These are phyloP conservation scores for Lepidothrix coronata DNA, from an alignment of 2,113 vertebrate species.

Conservation along the genomic window DNA sequence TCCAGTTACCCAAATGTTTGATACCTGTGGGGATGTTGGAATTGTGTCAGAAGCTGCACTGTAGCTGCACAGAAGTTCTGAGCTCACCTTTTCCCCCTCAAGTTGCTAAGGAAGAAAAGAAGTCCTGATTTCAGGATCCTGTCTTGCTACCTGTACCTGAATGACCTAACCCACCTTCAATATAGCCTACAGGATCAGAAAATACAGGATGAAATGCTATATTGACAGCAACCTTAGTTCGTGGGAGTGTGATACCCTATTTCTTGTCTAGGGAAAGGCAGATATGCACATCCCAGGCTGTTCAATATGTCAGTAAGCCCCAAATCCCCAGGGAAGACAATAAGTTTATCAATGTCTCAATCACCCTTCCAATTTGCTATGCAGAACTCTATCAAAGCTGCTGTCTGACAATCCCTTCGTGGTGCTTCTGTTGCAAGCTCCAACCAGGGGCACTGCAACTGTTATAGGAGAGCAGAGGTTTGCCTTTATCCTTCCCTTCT, in stretches of 20 bases:
- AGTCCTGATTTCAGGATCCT: not conserved
- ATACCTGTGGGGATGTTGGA: not conserved
- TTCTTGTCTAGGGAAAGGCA: not conserved
- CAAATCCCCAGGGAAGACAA: not conserved
- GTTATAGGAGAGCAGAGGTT: not conserved
- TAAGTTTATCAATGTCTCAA: not conserved
- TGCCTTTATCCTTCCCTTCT: not conserved
- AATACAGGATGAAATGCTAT: not conserved
- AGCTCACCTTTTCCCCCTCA: rapidly evolving
- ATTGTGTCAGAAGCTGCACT: not conserved
- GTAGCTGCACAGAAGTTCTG: not conserved
- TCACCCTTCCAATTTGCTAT: not conserved
- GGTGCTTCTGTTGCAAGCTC: not conserved
- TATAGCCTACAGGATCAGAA: not conserved
- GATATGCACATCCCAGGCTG: not conserved
- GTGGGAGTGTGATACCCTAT: not conserved
- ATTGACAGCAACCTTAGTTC: not conserved
- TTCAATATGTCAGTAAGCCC: not conserved
- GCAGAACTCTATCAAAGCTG: not conserved
- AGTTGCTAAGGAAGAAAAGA: not conserved
- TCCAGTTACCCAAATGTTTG: not conserved
- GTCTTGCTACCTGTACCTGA: not conserved
- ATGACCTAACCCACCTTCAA: not conserved
- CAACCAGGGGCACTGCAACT: not conserved
- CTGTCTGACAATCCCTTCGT: not conserved